Evolutionary conservation across 2,797 vertebrate genomes (phyloP), one percentile per base, ranked within the genome.

Genomic region (Psittacula derbiana): DNA sequence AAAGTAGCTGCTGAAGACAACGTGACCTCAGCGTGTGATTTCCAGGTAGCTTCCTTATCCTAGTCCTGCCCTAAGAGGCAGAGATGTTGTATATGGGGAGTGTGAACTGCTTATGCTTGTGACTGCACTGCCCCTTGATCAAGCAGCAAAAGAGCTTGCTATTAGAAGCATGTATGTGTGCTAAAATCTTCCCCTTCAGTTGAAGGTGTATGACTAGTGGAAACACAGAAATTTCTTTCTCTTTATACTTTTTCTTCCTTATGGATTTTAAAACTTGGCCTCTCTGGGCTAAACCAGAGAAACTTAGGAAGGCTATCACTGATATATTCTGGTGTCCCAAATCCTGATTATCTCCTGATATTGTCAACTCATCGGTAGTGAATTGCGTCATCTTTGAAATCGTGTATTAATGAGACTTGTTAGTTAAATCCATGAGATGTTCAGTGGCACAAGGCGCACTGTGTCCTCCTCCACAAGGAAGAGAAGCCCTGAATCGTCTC

Each of bases 11-110:
- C 74, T 79, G 73, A 40, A 38, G 27, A 28, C 43, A 36, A 46
- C 64, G 50, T 38, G 38, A 52, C 57, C 25, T 16, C 19, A 17
- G 47, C 2, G 0, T 53, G 41, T 13, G 12, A 40, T n/a, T 83
- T 52, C n/a, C 40, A 60, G 46, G 52, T 33, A n/a, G 8, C 43
- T 58, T 75, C 46, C 27, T 75, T 81, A 6, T 4, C 5, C 38
- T 43, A 1, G 24, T 71, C 14, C 75, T 92, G 73, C 27, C 58
- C 49, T 61, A 9, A 1, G 1, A 61, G 93, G 21, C 24, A 53
- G 53, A 74, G n/a, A 17, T 38, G 10, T 31, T 0, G 0, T 3
- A 2, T 49, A 1, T 70, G 13, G 16, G 23, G 13, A 2, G 23
- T 19, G 18, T 11, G 69, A 64, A 12, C 31, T 15, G 25, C 40